Percentiles rank a stretch among this genome's conserved stretches.
phyloP scores from a whole-genome alignment of 2,888 invertebrate genomes.

The Troides helena region DNA sequence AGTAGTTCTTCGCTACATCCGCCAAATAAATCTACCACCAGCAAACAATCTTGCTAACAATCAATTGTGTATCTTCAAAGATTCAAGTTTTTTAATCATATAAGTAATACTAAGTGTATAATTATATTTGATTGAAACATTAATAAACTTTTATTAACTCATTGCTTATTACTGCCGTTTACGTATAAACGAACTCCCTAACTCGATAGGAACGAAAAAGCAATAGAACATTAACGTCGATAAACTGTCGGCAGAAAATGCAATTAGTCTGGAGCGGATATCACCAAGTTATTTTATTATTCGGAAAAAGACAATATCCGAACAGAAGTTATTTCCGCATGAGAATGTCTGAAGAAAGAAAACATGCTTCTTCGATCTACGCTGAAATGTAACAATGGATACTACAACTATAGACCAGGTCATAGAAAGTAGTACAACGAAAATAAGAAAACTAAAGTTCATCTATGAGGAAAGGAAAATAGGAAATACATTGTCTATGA shows the following conservation, averaged over 20 bases:
- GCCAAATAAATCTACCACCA: no score
- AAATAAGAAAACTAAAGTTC: no score
- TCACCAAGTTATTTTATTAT: conserved; percentile 16
- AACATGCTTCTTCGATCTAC: not conserved
- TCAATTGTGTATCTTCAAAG: no score
- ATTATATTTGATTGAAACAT: not conserved
- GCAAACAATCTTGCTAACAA: no score
- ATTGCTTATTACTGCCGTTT: not conserved
- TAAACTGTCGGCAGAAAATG: conserved; percentile 17
- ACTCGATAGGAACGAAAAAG: conserved; percentile 14
- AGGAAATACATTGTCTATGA: no score
- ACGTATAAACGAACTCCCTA: conserved; percentile 12
- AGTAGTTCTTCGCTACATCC: no score
- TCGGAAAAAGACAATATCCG: conserved; percentile 1
- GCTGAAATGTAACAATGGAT: not conserved
- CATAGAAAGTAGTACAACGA: no score
- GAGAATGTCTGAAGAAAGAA: conserved; percentile 1
- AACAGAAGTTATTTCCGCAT: conserved; percentile 7
- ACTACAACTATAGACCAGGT: no score
- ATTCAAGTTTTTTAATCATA: no score
- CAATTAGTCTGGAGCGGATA: conserved; percentile 17
- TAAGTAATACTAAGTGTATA: no score
- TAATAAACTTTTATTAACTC: not conserved
- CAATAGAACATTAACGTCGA: conserved; percentile 22
- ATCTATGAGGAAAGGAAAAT: no score